Base-by-base conservation (phyloP, 2,113 vertebrate genomes). In the Dicerorhinus sumatrensis region DNA sequence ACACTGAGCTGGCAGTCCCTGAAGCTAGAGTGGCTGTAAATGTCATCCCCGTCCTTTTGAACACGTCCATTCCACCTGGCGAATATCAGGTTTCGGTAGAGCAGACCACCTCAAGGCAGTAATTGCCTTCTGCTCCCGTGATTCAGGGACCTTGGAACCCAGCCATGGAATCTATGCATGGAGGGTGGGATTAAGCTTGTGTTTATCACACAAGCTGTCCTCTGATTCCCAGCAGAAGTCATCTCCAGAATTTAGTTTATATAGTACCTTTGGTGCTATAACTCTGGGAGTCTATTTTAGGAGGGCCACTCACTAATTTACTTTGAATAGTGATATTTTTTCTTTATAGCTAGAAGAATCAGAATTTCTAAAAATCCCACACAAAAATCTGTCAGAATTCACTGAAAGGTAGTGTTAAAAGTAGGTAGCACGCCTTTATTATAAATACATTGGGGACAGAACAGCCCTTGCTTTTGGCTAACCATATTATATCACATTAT, bases 311-410 rank as follows among this genome's bases (percentile, higher is more conserved):
- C 46, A 72, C 54, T 48, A 73, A 83, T 83, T 89, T 90, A 62
- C 69, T 94, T 92, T 87, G 25, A 94, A 83, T 21, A 69, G 13
- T 46, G 51, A 14, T 48, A 21, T 75, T 84, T 93, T 82, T 73
- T 65, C 86, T 94, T 46, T 79, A 36, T 56, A 82, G 62, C 62
- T 51, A 58, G 20, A 93, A 73, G 63, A 48, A 95, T n/a, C 36
- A 82, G 39, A 77, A 73, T 72, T 67, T 39, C 54, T 13, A 5
- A 56, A 88, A 72, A 67, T 65, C 16, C 51, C 73, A 90, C 73
- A 94, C 18, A 62, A 81, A 95, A 93, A 85, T 62, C 33, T 63
- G 14, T 84, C 77, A 58, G 72, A 88, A 85, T 91, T 92, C 65
- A 81, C 65, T 42, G 29, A 80, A 63, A 46, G 23, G 33, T 88